phyloP scores from a whole-genome alignment of 2,797 vertebrate genomes.

The Cynodonichthys magdalenae region DNA sequence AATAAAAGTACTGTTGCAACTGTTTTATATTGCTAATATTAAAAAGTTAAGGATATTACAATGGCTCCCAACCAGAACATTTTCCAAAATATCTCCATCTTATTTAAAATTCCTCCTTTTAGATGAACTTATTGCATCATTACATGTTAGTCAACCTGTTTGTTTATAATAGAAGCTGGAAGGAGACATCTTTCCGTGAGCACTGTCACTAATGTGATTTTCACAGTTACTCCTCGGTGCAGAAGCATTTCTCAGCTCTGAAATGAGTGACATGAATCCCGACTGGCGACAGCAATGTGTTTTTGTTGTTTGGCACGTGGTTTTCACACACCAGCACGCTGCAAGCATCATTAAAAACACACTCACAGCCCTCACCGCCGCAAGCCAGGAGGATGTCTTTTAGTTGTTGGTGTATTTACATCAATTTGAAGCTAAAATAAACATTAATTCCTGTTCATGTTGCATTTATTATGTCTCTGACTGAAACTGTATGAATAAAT shows the following conservation, averaged over 20 bases:
- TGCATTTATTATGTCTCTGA: neutral
- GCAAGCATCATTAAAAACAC: neutral
- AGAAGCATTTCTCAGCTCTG: constrained; percentile 14
- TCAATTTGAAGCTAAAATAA: neutral
- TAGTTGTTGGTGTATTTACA: neutral
- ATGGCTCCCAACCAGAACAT: neutral
- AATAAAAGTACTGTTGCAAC: neutral
- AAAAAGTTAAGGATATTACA: no score
- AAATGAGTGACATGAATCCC: constrained; percentile 28
- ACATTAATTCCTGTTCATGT: neutral
- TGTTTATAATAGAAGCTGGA: neutral
- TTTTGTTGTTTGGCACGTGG: constrained; percentile 9
- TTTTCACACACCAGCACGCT: neutral
- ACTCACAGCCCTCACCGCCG: neutral
- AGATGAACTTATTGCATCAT: neutral
- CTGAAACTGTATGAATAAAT: constrained; percentile 4
- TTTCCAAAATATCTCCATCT: neutral
- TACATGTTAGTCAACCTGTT: neutral
- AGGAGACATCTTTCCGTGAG: neutral
- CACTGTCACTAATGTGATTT: constrained; percentile 3
- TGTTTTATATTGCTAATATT: neutral
- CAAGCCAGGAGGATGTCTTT: neutral
- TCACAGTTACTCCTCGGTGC: neutral
- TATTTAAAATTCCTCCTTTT: neutral
- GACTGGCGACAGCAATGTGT: neutral